Conservation (phyloP, 2,113 vertebrate species). For the Australoheros scitulus region DNA sequence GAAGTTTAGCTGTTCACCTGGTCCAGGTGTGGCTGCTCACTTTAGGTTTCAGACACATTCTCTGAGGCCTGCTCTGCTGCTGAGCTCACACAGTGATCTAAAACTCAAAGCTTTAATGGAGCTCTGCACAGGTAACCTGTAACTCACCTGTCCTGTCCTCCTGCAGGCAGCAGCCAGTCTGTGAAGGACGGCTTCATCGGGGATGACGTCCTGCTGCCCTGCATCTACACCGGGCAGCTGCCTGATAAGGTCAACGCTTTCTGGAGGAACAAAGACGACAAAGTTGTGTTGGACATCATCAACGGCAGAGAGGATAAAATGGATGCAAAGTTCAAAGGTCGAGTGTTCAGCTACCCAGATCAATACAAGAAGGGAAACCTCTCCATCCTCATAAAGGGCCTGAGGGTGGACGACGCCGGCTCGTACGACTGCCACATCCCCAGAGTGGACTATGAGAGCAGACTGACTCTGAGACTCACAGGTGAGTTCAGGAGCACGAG, state of each 20-base stretch:
- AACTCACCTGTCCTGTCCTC: background rate
- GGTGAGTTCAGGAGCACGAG: background rate
- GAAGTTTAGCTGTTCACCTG: too few relatives aligned
- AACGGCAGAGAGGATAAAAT: fast-evolving
- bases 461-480: background rate
- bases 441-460: fast-evolving
- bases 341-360: fast-evolving
- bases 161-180: background rate
- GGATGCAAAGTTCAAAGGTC: background rate
- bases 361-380: background rate
- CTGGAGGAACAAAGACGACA: background rate
- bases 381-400: background rate
- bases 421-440: fast-evolving
- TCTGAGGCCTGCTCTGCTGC: too few relatives aligned
- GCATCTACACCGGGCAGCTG: background rate
- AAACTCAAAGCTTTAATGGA: too few relatives aligned
- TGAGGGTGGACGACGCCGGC: background rate
- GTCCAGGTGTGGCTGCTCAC: too few relatives aligned
- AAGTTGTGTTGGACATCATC: background rate
- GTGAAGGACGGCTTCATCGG: background rate
- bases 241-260: fast-evolving
- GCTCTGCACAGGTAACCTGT: too few relatives aligned
- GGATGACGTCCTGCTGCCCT: background rate
- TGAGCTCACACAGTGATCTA: too few relatives aligned
- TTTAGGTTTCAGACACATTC: too few relatives aligned